Conservation (phyloP, 2,888 invertebrate species). For the Trachelus iudaicus region DNA sequence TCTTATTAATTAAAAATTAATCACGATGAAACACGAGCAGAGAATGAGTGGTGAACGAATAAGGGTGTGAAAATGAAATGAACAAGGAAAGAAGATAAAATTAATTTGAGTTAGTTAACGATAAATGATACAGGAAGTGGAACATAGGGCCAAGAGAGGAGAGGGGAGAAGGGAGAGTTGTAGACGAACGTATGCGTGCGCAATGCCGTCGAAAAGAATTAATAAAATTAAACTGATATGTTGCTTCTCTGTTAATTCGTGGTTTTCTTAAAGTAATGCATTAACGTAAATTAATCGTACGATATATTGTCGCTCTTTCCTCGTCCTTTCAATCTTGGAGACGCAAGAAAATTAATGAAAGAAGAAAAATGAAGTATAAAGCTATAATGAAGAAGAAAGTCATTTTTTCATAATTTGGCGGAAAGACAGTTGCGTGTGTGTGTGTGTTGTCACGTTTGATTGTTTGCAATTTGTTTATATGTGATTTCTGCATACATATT, state of each 20-base stretch:
- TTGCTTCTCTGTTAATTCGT: conserved; percentile 62
- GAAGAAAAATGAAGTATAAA: conserved; percentile 15
- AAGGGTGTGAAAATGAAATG: neutral
- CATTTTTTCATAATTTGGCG: neutral
- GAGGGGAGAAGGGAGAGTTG: neutral
- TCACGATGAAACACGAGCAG: neutral
- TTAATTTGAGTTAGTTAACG: conserved; percentile 3
- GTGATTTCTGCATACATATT: neutral
- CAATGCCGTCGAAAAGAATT: conserved; percentile 37
- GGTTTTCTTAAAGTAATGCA: conserved; percentile 43
- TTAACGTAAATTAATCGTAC: conserved; percentile 48
- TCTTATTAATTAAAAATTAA: conserved; percentile 1
- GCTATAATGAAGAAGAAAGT: neutral
- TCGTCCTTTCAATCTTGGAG: conserved; percentile 26
- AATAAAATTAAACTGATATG: conserved; percentile 64
- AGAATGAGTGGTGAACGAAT: neutral
- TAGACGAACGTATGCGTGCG: neutral
- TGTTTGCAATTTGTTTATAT: neutral
- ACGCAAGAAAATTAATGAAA: conserved; percentile 17
- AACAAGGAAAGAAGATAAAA: conserved; percentile 14
- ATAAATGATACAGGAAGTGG: conserved; percentile 11
- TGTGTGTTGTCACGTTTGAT: neutral
- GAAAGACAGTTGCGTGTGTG: neutral
- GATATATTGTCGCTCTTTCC: conserved; percentile 29
- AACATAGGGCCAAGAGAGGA: conserved; percentile 24